phyloP scores from a whole-genome alignment of 2,888 invertebrate species.

The Drosophila parthenogenetica region DNA sequence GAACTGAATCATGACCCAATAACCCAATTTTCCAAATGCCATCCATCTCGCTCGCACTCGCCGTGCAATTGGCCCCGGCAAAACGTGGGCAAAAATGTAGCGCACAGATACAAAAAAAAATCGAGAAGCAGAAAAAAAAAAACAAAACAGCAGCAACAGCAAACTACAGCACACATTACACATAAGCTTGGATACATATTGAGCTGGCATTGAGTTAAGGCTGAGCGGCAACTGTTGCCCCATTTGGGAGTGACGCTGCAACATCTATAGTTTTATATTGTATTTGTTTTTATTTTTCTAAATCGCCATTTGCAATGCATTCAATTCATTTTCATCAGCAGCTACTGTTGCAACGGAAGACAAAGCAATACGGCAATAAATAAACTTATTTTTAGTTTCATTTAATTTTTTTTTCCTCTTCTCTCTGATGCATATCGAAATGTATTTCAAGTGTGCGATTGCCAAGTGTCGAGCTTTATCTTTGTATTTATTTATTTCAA shows the following conservation, averaged over 20 bases:
- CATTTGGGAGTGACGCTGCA: constrained; percentile 21
- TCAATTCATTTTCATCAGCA: constrained; percentile 60
- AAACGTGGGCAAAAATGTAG: constrained; percentile 56
- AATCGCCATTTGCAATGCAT: constrained; percentile 58
- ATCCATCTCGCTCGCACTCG: constrained; percentile 59
- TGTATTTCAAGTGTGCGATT: constrained; percentile 55
- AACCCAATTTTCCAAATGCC: constrained; percentile 77
- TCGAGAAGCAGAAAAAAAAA: too few relatives aligned
- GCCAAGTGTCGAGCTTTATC: constrained; percentile 38
- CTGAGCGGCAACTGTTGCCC: constrained; percentile 38
- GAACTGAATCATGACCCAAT: constrained; percentile 84
- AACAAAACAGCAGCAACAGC: constrained; percentile 28
- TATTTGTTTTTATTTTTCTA: constrained; percentile 13
- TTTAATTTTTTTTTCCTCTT: constrained; percentile 26
- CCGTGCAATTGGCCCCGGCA: constrained; percentile 71
- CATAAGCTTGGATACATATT: constrained; percentile 65
- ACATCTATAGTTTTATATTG: constrained; percentile 15
- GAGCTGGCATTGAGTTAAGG: constrained; percentile 69
- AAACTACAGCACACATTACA: constrained; percentile 32
- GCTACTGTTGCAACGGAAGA: constrained; percentile 70
- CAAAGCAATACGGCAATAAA: constrained; percentile 59
- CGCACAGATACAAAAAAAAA: constrained; percentile 55
- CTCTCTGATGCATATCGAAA: constrained; percentile 51
- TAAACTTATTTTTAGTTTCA: constrained; percentile 59
- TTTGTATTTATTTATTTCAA: constrained; percentile 13